Conservation (phyloP, 2,797 vertebrate genomes). For the Bradypodion ventrale region DNA sequence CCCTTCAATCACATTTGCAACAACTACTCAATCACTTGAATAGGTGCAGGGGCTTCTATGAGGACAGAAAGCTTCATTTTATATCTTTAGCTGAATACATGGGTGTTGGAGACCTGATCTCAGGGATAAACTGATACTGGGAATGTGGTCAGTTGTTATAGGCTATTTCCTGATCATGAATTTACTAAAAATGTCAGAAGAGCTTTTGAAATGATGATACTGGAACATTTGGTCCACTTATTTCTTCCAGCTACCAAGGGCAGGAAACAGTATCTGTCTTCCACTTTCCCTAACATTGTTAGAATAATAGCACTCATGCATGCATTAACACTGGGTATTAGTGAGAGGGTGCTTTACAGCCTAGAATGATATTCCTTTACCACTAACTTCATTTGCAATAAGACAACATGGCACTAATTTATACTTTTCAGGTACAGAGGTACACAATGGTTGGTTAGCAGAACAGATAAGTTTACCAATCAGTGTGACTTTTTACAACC, state of each 20-base stretch:
- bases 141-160: not conserved
- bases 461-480: no score
- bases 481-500: no score
- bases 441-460: no score
- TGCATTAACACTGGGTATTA: no score
- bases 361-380: no score
- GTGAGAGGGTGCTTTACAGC: no score
- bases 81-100: not conserved
- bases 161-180: not conserved
- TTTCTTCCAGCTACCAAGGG: not conserved
- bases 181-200: no score
- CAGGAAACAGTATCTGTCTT: not conserved
- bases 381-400: no score
- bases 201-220: not conserved
- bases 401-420: no score
- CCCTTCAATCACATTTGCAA: not conserved
- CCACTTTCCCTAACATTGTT: not conserved
- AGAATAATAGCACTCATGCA: no score
- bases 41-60: no score
- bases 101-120: not conserved
- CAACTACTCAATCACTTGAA: not conserved
- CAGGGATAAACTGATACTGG: not conserved
- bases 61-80: not conserved
- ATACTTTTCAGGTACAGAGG: no score
- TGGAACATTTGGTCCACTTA: not conserved